phyloP scores from a whole-genome alignment of 2,888 invertebrate genomes.

The Drosophila subsilvestris region DNA sequence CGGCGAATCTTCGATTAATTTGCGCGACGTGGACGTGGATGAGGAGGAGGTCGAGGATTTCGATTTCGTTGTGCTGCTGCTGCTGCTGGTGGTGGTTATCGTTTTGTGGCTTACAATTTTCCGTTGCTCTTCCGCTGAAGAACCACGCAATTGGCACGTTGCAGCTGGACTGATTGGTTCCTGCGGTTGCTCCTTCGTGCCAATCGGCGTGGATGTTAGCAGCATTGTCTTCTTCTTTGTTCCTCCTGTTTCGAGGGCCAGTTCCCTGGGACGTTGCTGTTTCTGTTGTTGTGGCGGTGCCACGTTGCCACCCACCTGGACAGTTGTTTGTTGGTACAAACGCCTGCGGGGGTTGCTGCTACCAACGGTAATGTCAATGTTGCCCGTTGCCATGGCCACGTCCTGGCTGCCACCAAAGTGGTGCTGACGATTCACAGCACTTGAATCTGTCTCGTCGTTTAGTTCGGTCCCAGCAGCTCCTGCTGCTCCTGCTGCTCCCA shows the following conservation, averaged over 20 bases:
- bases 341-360: conserved; percentile 77
- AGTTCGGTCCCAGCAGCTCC: conserved; percentile 31
- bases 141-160: conserved; percentile 82
- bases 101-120: conserved; percentile 79
- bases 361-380: conserved; percentile 82
- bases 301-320: conserved; percentile 73
- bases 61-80: conserved; percentile 37
- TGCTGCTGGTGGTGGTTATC: conserved; percentile 57
- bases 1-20: conserved; percentile 51
- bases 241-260: conserved; percentile 62
- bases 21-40: conserved; percentile 54
- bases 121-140: conserved; percentile 79
- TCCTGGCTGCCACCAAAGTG: conserved; percentile 64
- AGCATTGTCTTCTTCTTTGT: conserved; percentile 78
- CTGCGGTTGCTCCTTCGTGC: conserved; percentile 80
- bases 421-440: conserved; percentile 66
- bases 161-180: conserved; percentile 68
- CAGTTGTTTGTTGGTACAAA: conserved; percentile 73
- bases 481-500: conserved; percentile 19
- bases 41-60: conserved; percentile 40
- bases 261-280: conserved; percentile 58
- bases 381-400: conserved; percentile 76
- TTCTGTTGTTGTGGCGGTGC: conserved; percentile 54
- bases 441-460: conserved; percentile 74
- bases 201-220: conserved; percentile 71